Evolutionary conservation across 1,140 invertebrate genomes (phyloP).

Genomic region (Heliconius hewitsoni): DNA sequence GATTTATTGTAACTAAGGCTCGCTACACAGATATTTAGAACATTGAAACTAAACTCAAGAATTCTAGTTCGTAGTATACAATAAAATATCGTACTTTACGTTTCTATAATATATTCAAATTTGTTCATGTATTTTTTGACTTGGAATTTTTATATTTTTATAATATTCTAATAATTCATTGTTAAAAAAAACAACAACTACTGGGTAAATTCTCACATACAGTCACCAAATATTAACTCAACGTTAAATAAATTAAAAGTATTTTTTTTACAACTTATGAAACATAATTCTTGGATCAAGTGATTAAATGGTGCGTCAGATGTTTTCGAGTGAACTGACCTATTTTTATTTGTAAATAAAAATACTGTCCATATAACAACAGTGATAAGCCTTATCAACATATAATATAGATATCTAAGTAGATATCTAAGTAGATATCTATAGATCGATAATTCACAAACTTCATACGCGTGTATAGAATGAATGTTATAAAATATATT

Average conservation of each 20-base stretch:
- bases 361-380: neutral
- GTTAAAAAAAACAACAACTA: too few relatives aligned
- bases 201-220: neutral
- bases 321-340: conserved; percentile 3
- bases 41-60: neutral
- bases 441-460: conserved; percentile 1
- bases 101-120: too few relatives aligned
- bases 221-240: too few relatives aligned
- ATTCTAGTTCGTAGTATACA: neutral
- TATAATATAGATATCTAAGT: neutral
- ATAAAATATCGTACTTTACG: too few relatives aligned
- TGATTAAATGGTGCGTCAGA: conserved; percentile 16
- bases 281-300: neutral
- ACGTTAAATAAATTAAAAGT: neutral
- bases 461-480: neutral
- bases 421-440: neutral
- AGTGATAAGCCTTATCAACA: conserved; percentile 16
- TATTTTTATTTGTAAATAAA: conserved; percentile 21
- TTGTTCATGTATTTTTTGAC: too few relatives aligned
- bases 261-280: neutral
- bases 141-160: too few relatives aligned
- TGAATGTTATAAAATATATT: neutral
- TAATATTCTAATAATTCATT: too few relatives aligned
- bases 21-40: neutral
- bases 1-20: neutral